Percentiles rank a stretch among this genome's conserved stretches.
Conservation (phyloP, 2,888 invertebrate species). For the Drosophila hamatofila region DNA sequence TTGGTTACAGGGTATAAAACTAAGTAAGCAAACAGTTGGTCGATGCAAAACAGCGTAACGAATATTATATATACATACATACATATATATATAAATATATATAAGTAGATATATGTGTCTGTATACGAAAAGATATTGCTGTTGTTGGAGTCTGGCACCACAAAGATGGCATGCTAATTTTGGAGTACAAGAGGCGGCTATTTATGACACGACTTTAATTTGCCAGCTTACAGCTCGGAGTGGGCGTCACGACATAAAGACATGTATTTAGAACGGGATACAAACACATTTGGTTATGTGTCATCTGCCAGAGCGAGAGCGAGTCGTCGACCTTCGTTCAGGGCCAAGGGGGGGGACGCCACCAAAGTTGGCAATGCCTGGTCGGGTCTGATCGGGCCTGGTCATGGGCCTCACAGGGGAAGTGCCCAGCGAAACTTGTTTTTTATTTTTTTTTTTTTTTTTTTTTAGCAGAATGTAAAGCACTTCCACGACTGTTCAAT, state of each 20-base stretch:
- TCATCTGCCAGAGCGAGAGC: conserved; percentile 18
- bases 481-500: conserved; percentile 37
- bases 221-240: not conserved
- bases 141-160: conserved; percentile 4
- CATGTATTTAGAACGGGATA: conserved; percentile 9
- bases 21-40: conserved; percentile 10
- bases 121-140: conserved; percentile 1
- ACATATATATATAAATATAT: not conserved
- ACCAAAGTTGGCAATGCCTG: conserved; percentile 33
- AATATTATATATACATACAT: conserved; percentile 1
- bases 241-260: not conserved
- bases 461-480: conserved; percentile 26
- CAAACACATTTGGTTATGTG: conserved; percentile 19
- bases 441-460: not conserved
- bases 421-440: conserved; percentile 35
- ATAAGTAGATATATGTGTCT: not conserved
- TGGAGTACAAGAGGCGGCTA: not conserved
- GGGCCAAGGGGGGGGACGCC: not conserved
- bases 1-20: not conserved
- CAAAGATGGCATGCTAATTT: conserved; percentile 33
- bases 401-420: conserved; percentile 10
- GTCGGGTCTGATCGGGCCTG: conserved; percentile 17
- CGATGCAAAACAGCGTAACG: conserved; percentile 26
- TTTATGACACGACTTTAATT: conserved; percentile 7
- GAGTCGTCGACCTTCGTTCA: conserved; percentile 40